A percentile compares a stretch with the other conserved stretches of the same genome.
phyloP scores from a whole-genome alignment of 2,888 invertebrate genomes.

The Lasiommata megera region DNA sequence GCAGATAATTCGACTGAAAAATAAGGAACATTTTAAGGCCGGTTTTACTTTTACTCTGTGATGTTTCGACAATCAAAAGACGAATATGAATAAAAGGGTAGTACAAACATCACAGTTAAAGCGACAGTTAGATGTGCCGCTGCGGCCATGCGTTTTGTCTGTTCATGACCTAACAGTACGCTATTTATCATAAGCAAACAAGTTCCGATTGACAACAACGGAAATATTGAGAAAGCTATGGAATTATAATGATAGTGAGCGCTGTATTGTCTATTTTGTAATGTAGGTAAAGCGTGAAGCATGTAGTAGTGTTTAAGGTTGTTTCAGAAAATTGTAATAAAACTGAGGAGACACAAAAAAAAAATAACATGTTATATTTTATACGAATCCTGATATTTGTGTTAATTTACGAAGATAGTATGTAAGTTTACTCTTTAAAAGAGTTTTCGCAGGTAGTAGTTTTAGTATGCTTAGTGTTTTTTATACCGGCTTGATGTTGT shows the following conservation, averaged over 20 bases:
- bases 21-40: too few species aligned
- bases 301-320: conserved; percentile 67
- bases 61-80: too few species aligned
- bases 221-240: conserved; percentile 62
- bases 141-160: not conserved
- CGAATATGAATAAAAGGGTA: too few species aligned
- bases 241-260: conserved; percentile 72
- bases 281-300: conserved; percentile 68
- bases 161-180: conserved; percentile 46
- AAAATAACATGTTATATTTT: conserved; percentile 76
- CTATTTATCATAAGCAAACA: conserved; percentile 52
- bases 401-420: conserved; percentile 75
- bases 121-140: not conserved
- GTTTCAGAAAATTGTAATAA: conserved; percentile 81
- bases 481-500: conserved; percentile 83
- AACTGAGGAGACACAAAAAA: conserved; percentile 66
- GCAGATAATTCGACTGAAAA: too few species aligned
- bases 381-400: conserved; percentile 70
- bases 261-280: conserved; percentile 77
- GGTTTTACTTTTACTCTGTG: too few species aligned
- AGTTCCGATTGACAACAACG: conserved; percentile 72
- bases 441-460: conserved; percentile 80
- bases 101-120: too few species aligned
- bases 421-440: conserved; percentile 80
- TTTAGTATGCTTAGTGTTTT: conserved; percentile 82